Percentiles rank a stretch among this genome's conserved stretches.
Evolutionary conservation across 1,140 invertebrate genomes (phyloP).

Genomic region (Onthophagus taurus): DNA sequence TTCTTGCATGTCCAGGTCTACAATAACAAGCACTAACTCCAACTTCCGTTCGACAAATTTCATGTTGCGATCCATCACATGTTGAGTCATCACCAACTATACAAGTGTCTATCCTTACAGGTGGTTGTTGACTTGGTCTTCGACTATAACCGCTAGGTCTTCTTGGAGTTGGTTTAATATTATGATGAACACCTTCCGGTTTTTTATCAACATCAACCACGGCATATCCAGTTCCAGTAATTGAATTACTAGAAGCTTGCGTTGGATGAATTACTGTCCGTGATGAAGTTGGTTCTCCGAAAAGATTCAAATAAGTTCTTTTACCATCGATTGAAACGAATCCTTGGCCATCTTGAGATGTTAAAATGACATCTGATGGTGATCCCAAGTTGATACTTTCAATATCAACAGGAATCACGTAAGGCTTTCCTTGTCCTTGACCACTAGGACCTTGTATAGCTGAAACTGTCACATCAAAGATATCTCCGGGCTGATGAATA

Average conservation of each 20-base stretch:
- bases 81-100: conserved; percentile 90
- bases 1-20: conserved; percentile 68
- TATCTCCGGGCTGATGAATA: no score
- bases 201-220: conserved; percentile 39
- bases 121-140: conserved; percentile 51
- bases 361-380: conserved; percentile 58
- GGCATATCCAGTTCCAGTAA: conserved; percentile 44
- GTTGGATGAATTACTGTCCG: conserved; percentile 27
- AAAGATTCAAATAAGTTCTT: conserved; percentile 77
- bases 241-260: conserved; percentile 29
- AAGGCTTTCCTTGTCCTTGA: conserved; percentile 41
- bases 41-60: conserved; percentile 76
- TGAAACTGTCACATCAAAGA: conserved; percentile 80
- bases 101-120: conserved; percentile 79
- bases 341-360: conserved; percentile 65
- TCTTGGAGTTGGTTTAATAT: conserved; percentile 34
- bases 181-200: conserved; percentile 16
- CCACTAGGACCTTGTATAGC: conserved; percentile 72
- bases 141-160: conserved; percentile 46
- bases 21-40: conserved; percentile 90
- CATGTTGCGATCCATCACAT: conserved; percentile 77
- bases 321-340: conserved; percentile 90
- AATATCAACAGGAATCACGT: conserved; percentile 38
- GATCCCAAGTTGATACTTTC: conserved; percentile 17
- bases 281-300: conserved; percentile 44